phyloP scores from a whole-genome alignment of 30 jellyfish, hydroid and myxozoan genomes.

The Aurelia aurita region DNA sequence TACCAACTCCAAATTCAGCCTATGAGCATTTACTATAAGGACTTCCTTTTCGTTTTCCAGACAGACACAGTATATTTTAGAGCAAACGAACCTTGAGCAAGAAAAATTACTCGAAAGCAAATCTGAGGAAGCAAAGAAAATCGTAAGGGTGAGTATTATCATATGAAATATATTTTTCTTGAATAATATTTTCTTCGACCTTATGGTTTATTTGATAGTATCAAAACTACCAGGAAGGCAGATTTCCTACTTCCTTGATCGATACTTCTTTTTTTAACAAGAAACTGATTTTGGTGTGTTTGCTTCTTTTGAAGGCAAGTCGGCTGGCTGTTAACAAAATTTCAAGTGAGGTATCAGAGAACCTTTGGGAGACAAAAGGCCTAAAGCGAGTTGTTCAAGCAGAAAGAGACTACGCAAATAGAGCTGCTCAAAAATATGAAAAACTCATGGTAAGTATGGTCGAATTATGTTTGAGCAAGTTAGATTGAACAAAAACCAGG shows the following conservation, averaged over 20 bases:
- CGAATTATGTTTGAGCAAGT: not conserved
- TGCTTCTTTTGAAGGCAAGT: conserved; percentile 24
- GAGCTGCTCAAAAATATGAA: conserved; percentile 70
- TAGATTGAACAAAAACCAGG: not conserved
- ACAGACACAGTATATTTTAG: conserved; percentile 57
- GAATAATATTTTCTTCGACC: too few relatives aligned
- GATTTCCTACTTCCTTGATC: too few relatives aligned
- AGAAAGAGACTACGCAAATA: conserved; percentile 41
- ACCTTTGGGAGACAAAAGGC: conserved; percentile 62
- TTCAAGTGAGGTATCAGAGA: conserved; percentile 57
- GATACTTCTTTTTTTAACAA: too few relatives aligned
- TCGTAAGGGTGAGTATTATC: conserved; percentile 32
- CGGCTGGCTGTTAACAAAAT: conserved; percentile 64
- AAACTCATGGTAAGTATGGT: conserved; percentile 53
- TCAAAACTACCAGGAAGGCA: too few relatives aligned
- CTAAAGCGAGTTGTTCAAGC: conserved; percentile 55
- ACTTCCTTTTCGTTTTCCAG: conserved; percentile 12
- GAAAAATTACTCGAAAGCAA: conserved; percentile 58
- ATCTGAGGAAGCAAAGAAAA: conserved; percentile 66
- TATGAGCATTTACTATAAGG: too few relatives aligned
- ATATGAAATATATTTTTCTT: too few relatives aligned
- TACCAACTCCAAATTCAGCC: too few relatives aligned
- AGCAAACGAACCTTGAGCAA: conserved; percentile 67
- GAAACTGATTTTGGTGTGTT: not conserved
- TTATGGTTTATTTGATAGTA: too few relatives aligned